Conservation (phyloP, 2,888 invertebrate genomes). For the Heliconius ismenius region DNA sequence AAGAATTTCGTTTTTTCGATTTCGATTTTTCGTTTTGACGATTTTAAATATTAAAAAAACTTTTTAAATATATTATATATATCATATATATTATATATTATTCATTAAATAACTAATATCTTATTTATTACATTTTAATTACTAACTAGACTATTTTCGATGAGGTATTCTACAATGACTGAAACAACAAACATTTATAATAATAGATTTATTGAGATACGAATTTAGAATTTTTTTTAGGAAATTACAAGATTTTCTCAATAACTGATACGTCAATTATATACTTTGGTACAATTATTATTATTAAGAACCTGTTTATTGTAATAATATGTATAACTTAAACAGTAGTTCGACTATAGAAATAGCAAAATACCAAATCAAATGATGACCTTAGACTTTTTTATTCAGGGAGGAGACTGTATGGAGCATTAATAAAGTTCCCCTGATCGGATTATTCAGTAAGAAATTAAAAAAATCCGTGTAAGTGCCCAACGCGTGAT, state of each 20-base stretch:
- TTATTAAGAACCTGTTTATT: not conserved
- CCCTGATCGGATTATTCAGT: conserved; percentile 67
- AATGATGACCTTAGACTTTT: conserved; percentile 45
- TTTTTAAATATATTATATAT: too few species aligned
- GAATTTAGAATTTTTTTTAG: not conserved
- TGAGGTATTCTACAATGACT: not conserved
- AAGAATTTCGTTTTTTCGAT: too few species aligned
- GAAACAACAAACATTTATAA: not conserved
- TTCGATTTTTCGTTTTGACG: too few species aligned
- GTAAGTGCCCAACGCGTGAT: conserved; percentile 61
- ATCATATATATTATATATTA: too few species aligned
- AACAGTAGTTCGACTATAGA: conserved; percentile 3
- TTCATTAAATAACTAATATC: too few species aligned
- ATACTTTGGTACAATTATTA: too few species aligned
- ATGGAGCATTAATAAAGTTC: conserved; percentile 67
- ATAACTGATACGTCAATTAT: too few species aligned
- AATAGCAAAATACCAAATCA: conserved; percentile 1
- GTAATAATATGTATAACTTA: not conserved
- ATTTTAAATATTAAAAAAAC: too few species aligned
- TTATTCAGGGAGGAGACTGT: conserved; percentile 66
- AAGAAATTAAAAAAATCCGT: conserved; percentile 67
- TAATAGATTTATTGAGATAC: not conserved
- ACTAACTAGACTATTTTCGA: not conserved
- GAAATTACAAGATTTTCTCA: not conserved
- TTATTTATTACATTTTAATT: not conserved